phyloP scores from a whole-genome alignment of 2,113 vertebrate genomes.

The Maccullochella peelii region DNA sequence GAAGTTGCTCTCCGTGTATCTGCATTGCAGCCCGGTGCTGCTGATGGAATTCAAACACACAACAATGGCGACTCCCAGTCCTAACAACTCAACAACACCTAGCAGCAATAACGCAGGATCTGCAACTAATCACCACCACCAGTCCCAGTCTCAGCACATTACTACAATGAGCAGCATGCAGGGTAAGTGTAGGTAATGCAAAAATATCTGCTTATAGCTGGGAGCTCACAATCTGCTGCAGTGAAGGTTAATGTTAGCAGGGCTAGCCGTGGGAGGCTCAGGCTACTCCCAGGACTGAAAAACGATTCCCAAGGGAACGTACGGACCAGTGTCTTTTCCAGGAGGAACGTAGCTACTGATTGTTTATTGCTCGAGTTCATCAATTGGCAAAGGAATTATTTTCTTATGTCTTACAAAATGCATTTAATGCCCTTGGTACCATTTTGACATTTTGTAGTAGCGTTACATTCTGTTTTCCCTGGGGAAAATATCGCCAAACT shows the following conservation, averaged over 20 bases:
- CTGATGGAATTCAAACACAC: slow-evolving; percentile 86
- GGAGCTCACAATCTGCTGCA: slow-evolving; percentile 28
- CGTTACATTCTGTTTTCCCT: neutral
- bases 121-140: slow-evolving; percentile 73
- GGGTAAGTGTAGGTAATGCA: slow-evolving; percentile 81
- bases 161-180: slow-evolving; percentile 92
- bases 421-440: neutral
- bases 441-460: slow-evolving; percentile 7
- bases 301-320: neutral
- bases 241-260: slow-evolving; percentile 72
- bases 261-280: slow-evolving; percentile 67
- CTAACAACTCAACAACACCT: slow-evolving; percentile 82
- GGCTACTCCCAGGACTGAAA: slow-evolving; percentile 59
- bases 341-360: neutral
- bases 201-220: neutral
- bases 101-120: slow-evolving; percentile 73
- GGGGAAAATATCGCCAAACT: neutral
- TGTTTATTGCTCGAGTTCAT: neutral
- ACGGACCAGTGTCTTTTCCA: neutral
- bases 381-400: neutral
- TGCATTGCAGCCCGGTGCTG: slow-evolving; percentile 89
- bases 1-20: slow-evolving; percentile 79
- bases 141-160: slow-evolving; percentile 77
- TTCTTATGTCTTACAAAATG: fast-evolving
- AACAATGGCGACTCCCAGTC: slow-evolving; percentile 93